Evolutionary conservation across 1,140 invertebrate genomes (phyloP), one percentile per base, ranked within the genome.

Genomic region (Leptopilina clavipes): DNA sequence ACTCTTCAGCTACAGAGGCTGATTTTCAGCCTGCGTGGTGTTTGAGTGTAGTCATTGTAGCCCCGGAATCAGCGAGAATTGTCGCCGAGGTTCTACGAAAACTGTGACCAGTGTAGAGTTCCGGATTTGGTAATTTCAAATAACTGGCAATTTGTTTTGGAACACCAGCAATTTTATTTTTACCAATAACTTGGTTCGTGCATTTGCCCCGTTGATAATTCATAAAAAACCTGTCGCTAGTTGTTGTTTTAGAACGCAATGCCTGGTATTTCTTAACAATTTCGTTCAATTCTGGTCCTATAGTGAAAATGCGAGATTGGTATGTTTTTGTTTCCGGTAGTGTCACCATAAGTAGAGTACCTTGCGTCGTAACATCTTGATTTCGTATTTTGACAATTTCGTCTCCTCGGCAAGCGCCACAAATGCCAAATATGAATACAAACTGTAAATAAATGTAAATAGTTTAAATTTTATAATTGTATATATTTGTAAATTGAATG

Each of bases 171-270:
- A 71, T 14, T 18, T 31, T 71, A 10, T 71, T 71, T 31, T 71
- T 75, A 12, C 65, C 74, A 11, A 71, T 75, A 6, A 52, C 14
- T 17, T 75, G 74, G 25, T 71, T 43, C 17, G 43, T 71, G 7
- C 70, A 71, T 18, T 71, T 71, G 14, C 70, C 70, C 11, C n/a
- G 31, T n/a, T 31, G 17, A 71, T 43, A 71, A 3, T 43, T 14
- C n/a, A 71, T 25, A 12, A 71, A 31, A 37, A 71, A 71, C n/a
- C 70, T 22, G 31, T 71, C 31, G 8, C 37, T 25, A 1, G 59
- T 40, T 40, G 25, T 17, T 37, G 37, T 43, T 31, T 22, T 11
- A 1, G 44, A 19, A 48, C 65, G 12, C 19, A 75, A 25, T 3
- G 25, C 37, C 31, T 48, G 17, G 31, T 75, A 75, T 71, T 48